A percentile compares a stretch with the other conserved stretches of the same genome.
Evolutionary conservation across 2,797 vertebrate species (phyloP).

Genomic region (Mormyrops boulengeri): DNA sequence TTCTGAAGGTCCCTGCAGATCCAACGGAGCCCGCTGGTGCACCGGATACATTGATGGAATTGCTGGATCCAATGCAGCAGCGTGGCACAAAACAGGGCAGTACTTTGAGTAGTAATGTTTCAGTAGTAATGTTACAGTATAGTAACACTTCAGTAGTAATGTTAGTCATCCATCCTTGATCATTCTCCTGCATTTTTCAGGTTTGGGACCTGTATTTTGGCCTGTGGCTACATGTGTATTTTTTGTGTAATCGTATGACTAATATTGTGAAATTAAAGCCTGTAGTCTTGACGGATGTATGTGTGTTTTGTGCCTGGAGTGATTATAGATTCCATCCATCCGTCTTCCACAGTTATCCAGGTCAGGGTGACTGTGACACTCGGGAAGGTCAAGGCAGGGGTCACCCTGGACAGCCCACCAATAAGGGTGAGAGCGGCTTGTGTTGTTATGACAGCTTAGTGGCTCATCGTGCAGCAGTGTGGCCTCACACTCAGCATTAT

Average conservation of each 20-base stretch:
- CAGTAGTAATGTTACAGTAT: background rate
- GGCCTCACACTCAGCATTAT: background rate
- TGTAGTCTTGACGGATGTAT: background rate
- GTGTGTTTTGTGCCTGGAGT: background rate
- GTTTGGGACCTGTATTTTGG: background rate
- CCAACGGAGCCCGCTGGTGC: background rate
- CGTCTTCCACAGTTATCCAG: background rate
- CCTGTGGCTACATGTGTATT: background rate
- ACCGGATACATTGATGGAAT: background rate
- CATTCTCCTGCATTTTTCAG: background rate
- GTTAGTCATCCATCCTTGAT: background rate
- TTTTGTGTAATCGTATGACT: background rate
- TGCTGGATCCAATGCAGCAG: background rate
- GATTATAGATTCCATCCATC: background rate
- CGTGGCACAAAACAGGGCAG: background rate
- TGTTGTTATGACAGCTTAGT: background rate
- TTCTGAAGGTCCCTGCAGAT: background rate
- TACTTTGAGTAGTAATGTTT: background rate
- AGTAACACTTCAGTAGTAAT: background rate
- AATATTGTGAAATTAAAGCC: background rate
- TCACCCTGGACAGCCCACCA: background rate
- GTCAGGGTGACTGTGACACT: background rate
- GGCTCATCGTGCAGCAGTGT: background rate
- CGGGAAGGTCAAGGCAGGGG: background rate
- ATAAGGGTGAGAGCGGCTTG: background rate